Evolutionary conservation across 2,888 invertebrate species (phyloP).

Genomic region (Sesia bembeciformis): DNA sequence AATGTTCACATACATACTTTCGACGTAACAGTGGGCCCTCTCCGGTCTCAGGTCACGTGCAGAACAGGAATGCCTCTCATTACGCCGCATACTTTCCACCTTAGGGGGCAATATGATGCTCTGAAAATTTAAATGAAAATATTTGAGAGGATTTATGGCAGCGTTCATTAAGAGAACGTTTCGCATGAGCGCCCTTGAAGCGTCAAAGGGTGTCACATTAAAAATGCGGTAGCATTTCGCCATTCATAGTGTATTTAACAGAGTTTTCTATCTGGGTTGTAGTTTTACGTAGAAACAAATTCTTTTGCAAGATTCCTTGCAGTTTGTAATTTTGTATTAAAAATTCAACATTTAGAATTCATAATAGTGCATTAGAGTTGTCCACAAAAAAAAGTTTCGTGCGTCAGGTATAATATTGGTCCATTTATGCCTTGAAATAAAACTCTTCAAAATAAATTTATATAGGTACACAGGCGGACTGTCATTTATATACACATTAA

Average conservation of each 20-base stretch:
- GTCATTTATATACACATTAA: no score
- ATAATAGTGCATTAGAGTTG: no score
- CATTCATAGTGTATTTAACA: not conserved
- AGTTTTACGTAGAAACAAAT: no score
- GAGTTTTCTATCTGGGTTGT: no score
- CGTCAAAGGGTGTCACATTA: not conserved
- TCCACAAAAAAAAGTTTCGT: no score
- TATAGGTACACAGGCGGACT: no score
- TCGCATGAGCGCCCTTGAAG: not conserved
- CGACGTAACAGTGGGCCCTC: not conserved
- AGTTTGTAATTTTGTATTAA: no score
- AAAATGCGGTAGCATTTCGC: not conserved
- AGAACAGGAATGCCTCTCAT: conserved; percentile 48
- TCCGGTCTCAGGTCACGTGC: conserved; percentile 7
- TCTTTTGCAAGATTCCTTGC: no score
- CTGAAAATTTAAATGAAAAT: conserved; percentile 58
- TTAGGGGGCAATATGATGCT: conserved; percentile 20
- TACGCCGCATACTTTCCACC: conserved; percentile 42
- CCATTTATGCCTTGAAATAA: no score
- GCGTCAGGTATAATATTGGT: no score
- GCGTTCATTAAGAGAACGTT: conserved; percentile 38
- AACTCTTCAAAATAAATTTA: no score
- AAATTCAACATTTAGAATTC: no score
- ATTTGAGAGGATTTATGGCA: conserved; percentile 45
- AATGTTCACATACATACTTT: not conserved